Conservation (phyloP, 2,888 invertebrate species). For the Nycteola revayana region DNA sequence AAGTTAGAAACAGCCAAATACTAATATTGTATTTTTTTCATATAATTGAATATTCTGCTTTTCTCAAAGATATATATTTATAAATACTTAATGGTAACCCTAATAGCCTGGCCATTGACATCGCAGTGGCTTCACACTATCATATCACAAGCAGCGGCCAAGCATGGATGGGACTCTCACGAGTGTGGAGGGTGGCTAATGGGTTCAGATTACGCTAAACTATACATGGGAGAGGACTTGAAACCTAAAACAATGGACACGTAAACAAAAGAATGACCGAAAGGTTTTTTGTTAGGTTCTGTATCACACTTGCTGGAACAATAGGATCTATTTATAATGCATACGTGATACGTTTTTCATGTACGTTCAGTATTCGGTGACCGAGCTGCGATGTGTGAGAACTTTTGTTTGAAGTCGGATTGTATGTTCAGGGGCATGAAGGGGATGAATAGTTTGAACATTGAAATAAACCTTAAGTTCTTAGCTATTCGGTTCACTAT, state of each 20-base stretch:
- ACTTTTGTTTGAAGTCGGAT: constrained; percentile 14
- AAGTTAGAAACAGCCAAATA: too few species aligned
- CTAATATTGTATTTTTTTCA: too few species aligned
- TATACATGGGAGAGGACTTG: constrained; percentile 40
- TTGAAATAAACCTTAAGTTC: not conserved
- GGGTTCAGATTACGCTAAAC: constrained; percentile 41
- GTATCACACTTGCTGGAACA: constrained; percentile 25
- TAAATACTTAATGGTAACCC: too few species aligned
- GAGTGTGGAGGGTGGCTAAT: constrained; percentile 26
- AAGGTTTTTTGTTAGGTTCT: constrained; percentile 32
- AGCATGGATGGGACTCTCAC: constrained; percentile 34
- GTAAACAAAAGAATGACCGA: constrained; percentile 39
- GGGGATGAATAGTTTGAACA: constrained; percentile 8
- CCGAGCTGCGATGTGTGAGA: constrained; percentile 24
- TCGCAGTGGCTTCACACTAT: constrained; percentile 23
- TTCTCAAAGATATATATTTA: too few species aligned
- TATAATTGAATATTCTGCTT: too few species aligned
- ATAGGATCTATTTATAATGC: constrained; percentile 28
- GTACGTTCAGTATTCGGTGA: constrained; percentile 19
- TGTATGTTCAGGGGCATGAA: constrained; percentile 6
- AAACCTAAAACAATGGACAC: constrained; percentile 29
- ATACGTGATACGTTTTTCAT: constrained; percentile 19
- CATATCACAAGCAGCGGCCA: constrained; percentile 13
- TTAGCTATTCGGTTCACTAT: too few species aligned
- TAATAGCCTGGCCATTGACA: constrained; percentile 29